A percentile compares a stretch with the other conserved stretches of the same genome.
Conservation (phyloP, 1,140 invertebrate genomes). For the Pseudomyrmex dendroicus region DNA sequence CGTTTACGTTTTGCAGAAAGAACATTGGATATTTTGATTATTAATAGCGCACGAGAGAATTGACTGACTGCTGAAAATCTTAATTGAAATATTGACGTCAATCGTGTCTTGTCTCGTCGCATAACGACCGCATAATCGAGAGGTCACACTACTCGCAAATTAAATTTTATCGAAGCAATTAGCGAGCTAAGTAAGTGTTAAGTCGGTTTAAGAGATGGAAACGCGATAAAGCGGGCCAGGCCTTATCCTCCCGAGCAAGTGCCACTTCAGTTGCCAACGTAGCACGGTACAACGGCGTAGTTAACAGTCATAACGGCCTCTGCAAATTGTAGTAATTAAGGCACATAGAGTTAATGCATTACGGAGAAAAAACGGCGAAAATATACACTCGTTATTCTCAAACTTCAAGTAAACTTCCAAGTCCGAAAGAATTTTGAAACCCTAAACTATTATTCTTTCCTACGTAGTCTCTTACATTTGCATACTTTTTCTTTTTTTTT, state of each 20-base stretch:
- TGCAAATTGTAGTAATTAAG: conserved; percentile 57
- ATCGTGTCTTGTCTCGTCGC: background rate
- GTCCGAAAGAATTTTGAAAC: background rate
- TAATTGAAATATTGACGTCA: background rate
- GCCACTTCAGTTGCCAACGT: conserved; percentile 41
- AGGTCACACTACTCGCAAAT: conserved; percentile 2
- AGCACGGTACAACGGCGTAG: conserved; percentile 41
- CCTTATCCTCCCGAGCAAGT: conserved; percentile 14
- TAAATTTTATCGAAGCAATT: conserved; percentile 50
- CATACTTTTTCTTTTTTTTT: background rate
- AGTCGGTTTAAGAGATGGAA: conserved; percentile 52
- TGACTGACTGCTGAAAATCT: too few relatives aligned
- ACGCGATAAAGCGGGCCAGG: conserved; percentile 27
- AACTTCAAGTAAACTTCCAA: background rate
- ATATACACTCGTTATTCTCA: conserved; percentile 25
- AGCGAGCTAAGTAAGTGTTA: conserved; percentile 52
- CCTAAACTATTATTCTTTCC: background rate
- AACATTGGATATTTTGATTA: too few relatives aligned
- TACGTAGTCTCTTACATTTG: background rate
- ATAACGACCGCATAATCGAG: conserved; percentile 1
- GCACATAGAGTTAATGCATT: conserved; percentile 39
- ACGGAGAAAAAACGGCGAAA: conserved; percentile 33
- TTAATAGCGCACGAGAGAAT: too few relatives aligned
- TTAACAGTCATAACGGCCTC: conserved; percentile 55
- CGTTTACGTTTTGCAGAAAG: too few relatives aligned